Base-by-base conservation (phyloP, 2,888 invertebrate species). In the Heliconius aoede region DNA sequence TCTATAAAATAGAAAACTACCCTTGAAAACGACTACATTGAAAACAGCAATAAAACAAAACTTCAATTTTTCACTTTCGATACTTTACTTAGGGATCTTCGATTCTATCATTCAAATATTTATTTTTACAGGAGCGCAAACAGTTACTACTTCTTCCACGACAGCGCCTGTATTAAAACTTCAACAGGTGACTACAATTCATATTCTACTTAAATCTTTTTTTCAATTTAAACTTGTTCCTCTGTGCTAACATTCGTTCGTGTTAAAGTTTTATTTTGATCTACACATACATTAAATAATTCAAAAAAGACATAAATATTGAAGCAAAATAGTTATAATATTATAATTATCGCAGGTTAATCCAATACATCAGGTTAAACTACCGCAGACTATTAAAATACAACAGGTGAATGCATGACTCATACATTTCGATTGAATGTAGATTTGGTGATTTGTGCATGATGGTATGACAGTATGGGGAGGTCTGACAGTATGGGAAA, bases 351-450 rank as follows among this genome's bases (percentile, higher is more conserved):
- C 79, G 75, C 81, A 94, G 94, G 94, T 94, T 86, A 94, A 91
- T 87, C 90, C 90, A 81, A 86, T 94, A 85, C 94, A 94, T 82
- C 94, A 94, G 81, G 90, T 94, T 83, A 94, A 93, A 89, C 89
- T 94, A 84, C 90, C 93, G 83, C 94, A 93, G 80, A 93, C 93
- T 84, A 90, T 94, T 79, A 94, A 93, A 88, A 90, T 94, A 76
- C 94, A 93, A 81, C 93, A 94, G 94, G 94, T 94, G 92, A 72
- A 58, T 77, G 82, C 82, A 83, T 81, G 82, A 64, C 46, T 58
- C 62, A 36, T 72, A 72, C 68, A 40, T 74, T 72, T 65, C 74
- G 73, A 74, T 65, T 83, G 81, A 80, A 81, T 62, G 28, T 75
- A 76, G 76, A 58, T 51, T 62, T 21, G 71, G 64, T 65, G 76